These are phyloP conservation scores for Dicaeum eximium DNA, from an alignment of 2,113 vertebrate genomes.

Conservation along the genomic window DNA sequence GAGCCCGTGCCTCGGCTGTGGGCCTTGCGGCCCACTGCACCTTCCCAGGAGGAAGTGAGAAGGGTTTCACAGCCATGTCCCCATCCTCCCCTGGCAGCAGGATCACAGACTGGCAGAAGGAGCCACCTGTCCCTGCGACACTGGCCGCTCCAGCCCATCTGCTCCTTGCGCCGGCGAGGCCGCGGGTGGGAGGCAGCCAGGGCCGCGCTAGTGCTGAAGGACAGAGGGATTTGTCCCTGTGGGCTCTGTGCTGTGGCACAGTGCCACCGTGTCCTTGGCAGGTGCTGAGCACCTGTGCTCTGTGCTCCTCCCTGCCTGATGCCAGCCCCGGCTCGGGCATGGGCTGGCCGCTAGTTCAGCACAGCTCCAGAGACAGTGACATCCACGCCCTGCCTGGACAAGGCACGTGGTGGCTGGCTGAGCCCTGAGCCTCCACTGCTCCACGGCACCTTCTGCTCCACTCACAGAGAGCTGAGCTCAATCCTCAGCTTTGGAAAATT, in stretches of 20 bases:
- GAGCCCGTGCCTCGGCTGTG: accelerated
- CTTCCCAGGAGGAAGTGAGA: accelerated
- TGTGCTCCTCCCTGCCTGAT: accelerated
- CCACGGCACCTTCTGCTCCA: not conserved
- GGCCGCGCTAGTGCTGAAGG: not conserved
- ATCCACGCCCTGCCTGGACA: not conserved
- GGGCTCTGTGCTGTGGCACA: not conserved
- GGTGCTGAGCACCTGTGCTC: accelerated
- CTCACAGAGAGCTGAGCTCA: not conserved
- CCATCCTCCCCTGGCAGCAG: accelerated
- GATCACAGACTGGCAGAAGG: accelerated
- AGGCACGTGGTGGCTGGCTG: accelerated
- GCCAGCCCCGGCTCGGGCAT: not conserved
- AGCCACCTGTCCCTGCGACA: not conserved
- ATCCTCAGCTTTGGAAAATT: not conserved
- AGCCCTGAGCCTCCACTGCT: not conserved
- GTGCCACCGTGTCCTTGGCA: not conserved
- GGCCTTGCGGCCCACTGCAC: not conserved
- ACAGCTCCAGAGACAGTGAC: accelerated
- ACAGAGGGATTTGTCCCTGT: not conserved
- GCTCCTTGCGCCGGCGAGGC: accelerated
- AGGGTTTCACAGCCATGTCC: accelerated
- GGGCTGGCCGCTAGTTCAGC: not conserved
- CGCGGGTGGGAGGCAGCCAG: accelerated
- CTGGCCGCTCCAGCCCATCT: not conserved